Base-by-base conservation (phyloP, 2,888 invertebrate genomes). In the Andrena flavipes region DNA sequence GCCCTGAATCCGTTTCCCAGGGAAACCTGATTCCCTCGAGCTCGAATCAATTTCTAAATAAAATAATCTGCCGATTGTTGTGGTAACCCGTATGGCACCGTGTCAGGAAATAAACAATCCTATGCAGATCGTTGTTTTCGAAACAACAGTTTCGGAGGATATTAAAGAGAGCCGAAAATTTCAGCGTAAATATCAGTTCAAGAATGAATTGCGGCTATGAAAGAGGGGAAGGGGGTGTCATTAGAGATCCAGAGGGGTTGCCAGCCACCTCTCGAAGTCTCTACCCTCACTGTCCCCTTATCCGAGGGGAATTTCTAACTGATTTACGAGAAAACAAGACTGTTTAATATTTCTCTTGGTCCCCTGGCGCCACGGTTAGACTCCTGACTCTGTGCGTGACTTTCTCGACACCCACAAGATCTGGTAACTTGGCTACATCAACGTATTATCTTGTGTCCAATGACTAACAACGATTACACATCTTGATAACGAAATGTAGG, bases 311-410 rank as follows among this genome's bases (percentile, higher is more conserved):
- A 92, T 91, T 92, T 91, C 93, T 92, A 92, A 92, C 93, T 93
- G 93, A 93, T 93, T 93, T 93, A 93, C 92, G 92, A 90, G 93
- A 93, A 93, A 93, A 93, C 93, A 93, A 93, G 93, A 91, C 93
- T 93, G 92, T 92, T 93, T 93, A 93, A 93, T 92, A 93, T 93
- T 93, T 93, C 92, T 91, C 91, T 89, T 87, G 84, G 88, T 90
- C 91, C 89, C 91, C 82, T 90, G 93, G 92, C 92, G 92, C 92
- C 92, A 89, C 87, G 87, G 90, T 81, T 89, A 89, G 89, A 89
- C 87, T 85, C 87, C 82, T 87, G 89, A 90, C 89, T 89, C 81
- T 48, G 73, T 80, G 83, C 86, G 76, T 67, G 84, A 87, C 88
- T 88, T 63, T 68, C 62, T 56, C 77, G 65, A 76, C 77, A 56